Percentiles rank a stretch among this genome's conserved stretches.
Evolutionary conservation across 2,113 vertebrate species (phyloP).

Genomic region (Manacus vitellinus): DNA sequence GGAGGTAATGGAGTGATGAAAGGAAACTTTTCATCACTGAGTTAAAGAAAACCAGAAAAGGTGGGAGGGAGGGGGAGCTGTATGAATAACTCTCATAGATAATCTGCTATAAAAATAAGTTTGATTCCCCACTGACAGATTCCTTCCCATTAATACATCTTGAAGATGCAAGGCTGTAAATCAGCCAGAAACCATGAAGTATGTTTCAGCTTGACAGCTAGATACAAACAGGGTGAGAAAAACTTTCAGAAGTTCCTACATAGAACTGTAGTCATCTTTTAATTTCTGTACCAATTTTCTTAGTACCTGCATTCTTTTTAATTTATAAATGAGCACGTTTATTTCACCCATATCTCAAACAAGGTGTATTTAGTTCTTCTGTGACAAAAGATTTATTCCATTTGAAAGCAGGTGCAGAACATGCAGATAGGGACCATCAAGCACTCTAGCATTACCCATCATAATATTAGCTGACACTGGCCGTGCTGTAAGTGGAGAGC

Average conservation of each 20-base stretch:
- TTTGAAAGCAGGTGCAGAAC: background rate
- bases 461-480: background rate
- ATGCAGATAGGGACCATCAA: background rate
- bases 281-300: background rate
- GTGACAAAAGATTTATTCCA: background rate
- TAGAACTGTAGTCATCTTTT: background rate
- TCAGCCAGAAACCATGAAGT: background rate
- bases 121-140: background rate
- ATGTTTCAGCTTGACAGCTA: background rate
- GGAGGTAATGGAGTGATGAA: background rate
- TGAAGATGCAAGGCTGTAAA: background rate
- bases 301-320: background rate
- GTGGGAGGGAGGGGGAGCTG: background rate
- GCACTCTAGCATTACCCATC: background rate
- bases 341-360: background rate
- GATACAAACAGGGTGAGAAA: background rate
- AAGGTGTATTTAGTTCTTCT: background rate
- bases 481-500: background rate
- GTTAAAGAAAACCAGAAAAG: background rate
- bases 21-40: background rate
- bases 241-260: background rate
- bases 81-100: background rate
- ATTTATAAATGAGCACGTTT: background rate
- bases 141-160: background rate
- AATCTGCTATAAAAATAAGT: conserved; percentile 9